Base-by-base conservation (phyloP, 2,113 vertebrate species). In the Trematomus loennbergii region DNA sequence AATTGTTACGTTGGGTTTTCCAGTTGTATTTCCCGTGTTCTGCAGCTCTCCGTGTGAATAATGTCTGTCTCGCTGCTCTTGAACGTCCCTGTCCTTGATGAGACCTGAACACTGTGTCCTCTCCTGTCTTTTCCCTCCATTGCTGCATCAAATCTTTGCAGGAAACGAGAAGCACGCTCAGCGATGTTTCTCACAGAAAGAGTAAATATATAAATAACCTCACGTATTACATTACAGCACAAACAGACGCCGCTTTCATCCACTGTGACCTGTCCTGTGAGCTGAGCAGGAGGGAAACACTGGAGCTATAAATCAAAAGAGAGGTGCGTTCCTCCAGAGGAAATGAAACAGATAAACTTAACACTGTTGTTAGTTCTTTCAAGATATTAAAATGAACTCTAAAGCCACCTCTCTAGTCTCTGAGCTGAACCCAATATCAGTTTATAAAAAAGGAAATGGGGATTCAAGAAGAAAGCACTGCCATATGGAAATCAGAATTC, bases 221-320 rank as follows among this genome's bases (percentile, higher is more conserved):
- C 36, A 40, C 1, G 29, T 75, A 22, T 84, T 62, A 59, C 74
- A 40, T 86, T 78, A 65, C 75, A 62, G 71, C 12, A 2, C 12
- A 22, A 12, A 65, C 49, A 63, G 67, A 74, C 9, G 66, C 60
- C 20, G 77, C 55, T 60, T 72, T 65, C 53, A 80, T 79, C 29
- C 29, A 29, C 82, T 63, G 78, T 64, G 81, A 86, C 81, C 84
- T 18, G 62, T 58, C 75, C 88, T 84, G 17, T 78, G 72, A 77
- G 72, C 53, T 43, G 16, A 3, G 76, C 40, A 36, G 79, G 12
- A 74, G 59, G 53, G 69, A 77, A 71, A 78, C 72, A 46, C 3
- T 9, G 10, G 68, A 50, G 78, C 64, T 25, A 84, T 74, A 64
- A 90, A 84, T 86, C 78, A 82, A 65, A 29, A 62, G 67, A 33